A percentile compares a stretch with the other conserved stretches of the same genome.
Conservation (phyloP, 2,888 invertebrate genomes). For the Choristoneura rosaceana region DNA sequence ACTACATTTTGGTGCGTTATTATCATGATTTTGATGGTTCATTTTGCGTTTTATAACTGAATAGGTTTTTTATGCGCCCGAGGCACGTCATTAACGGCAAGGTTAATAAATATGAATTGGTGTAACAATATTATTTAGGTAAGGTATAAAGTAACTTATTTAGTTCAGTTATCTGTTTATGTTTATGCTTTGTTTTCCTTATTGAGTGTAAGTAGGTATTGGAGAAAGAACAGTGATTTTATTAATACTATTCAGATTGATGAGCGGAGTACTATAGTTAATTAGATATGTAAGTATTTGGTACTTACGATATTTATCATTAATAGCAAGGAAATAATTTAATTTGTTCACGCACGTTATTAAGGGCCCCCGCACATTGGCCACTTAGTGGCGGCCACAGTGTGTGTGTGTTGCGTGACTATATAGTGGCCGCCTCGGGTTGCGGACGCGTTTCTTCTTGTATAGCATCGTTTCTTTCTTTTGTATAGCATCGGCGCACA, state of each 20-base stretch:
- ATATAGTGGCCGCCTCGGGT: no score
- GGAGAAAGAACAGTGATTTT: not conserved
- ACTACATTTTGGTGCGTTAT: not conserved
- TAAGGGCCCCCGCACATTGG: no score
- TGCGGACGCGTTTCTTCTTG: no score
- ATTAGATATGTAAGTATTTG: no score
- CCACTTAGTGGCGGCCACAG: no score
- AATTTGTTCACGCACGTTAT: no score
- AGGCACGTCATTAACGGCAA: conserved; percentile 7
- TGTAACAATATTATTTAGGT: not conserved
- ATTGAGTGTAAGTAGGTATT: not conserved
- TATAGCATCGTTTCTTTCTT: no score
- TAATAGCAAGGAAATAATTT: no score
- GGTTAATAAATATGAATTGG: conserved; percentile 7
- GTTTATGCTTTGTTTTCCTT: not conserved
- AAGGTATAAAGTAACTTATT: not conserved
- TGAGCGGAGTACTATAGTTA: no score
- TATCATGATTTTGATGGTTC: conserved; percentile 17
- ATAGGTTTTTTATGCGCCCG: conserved; percentile 6
- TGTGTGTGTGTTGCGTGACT: no score
- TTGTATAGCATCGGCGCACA: no score
- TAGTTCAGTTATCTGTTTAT: not conserved
- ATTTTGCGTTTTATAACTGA: conserved; percentile 17
- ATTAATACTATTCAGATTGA: not conserved
- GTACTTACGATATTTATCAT: no score